Evolutionary conservation across 2,888 invertebrate species (phyloP).

Genomic region (Sceliomorpha sp.): DNA sequence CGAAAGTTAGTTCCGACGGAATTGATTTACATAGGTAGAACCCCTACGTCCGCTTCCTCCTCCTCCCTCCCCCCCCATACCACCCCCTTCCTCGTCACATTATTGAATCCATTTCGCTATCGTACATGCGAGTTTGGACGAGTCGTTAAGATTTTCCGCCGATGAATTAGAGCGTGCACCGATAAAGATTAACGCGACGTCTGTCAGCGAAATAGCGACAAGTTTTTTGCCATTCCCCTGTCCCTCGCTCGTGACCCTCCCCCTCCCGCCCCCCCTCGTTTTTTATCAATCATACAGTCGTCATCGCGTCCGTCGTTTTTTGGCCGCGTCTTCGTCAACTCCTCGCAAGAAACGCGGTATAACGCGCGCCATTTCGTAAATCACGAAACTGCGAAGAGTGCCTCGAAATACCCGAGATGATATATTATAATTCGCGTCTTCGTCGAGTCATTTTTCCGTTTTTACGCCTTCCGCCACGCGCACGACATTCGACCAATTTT

Average conservation of each 20-base stretch:
- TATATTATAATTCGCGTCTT: conserved; percentile 42
- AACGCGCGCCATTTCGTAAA: conserved; percentile 20
- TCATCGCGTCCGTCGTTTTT: too few relatives aligned
- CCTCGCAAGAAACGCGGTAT: not conserved
- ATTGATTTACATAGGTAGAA: conserved; percentile 60
- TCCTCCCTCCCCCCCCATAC: conserved; percentile 6
- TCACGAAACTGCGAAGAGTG: conserved; percentile 35
- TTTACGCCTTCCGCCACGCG: conserved; percentile 21
- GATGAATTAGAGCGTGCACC: conserved; percentile 45
- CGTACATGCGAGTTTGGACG: conserved; percentile 45
- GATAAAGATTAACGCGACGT: conserved; percentile 26
- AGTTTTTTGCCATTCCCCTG: conserved; percentile 14
- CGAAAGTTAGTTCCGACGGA: conserved; percentile 58
- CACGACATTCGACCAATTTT: conserved; percentile 45
- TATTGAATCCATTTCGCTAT: conserved; percentile 35
- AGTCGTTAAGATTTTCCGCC: conserved; percentile 46
- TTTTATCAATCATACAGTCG: too few relatives aligned
- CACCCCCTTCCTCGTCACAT: too few relatives aligned
- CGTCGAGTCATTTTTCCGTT: conserved; percentile 34
- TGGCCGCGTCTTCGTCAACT: too few relatives aligned
- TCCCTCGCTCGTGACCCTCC: too few relatives aligned
- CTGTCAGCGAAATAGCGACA: conserved; percentile 22
- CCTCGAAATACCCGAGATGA: conserved; percentile 36
- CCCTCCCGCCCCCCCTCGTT: too few relatives aligned
- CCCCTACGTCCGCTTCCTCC: conserved; percentile 18